Conservation (phyloP, 2,888 invertebrate genomes). For the Orchesellides sinensis region DNA sequence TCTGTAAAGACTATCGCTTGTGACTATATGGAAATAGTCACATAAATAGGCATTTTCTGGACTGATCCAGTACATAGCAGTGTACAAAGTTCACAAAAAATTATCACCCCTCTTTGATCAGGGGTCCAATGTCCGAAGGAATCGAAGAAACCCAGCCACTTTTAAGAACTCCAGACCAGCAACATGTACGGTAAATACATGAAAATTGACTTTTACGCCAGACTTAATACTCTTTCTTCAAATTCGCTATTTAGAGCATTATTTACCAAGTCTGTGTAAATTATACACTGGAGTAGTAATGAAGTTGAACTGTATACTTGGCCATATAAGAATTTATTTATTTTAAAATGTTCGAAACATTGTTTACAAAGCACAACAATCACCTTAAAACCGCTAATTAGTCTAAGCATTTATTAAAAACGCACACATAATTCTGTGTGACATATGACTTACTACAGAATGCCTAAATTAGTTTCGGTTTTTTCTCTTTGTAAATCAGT, state of each 20-base stretch:
- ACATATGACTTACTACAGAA: slow-evolving; percentile 21
- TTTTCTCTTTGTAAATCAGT: background rate
- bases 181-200: slow-evolving; percentile 56
- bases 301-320: no score
- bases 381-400: no score
- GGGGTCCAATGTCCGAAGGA: slow-evolving; percentile 33
- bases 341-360: no score
- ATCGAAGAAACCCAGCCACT: slow-evolving; percentile 26
- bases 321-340: no score
- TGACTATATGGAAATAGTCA: background rate
- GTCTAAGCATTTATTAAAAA: no score
- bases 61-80: background rate
- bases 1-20: background rate
- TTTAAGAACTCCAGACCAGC: slow-evolving; percentile 27
- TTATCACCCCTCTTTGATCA: slow-evolving; percentile 20
- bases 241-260: no score
- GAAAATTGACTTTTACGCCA: no score
- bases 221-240: no score
- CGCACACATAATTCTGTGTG: background rate
- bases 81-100: slow-evolving; percentile 3
- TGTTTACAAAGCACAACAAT: no score
- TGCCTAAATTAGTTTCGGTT: slow-evolving; percentile 1
- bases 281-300: no score
- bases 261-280: no score
- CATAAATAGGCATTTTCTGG: background rate